Conservation (phyloP, 2,113 vertebrate genomes). For the Pogonocichla stellata region DNA sequence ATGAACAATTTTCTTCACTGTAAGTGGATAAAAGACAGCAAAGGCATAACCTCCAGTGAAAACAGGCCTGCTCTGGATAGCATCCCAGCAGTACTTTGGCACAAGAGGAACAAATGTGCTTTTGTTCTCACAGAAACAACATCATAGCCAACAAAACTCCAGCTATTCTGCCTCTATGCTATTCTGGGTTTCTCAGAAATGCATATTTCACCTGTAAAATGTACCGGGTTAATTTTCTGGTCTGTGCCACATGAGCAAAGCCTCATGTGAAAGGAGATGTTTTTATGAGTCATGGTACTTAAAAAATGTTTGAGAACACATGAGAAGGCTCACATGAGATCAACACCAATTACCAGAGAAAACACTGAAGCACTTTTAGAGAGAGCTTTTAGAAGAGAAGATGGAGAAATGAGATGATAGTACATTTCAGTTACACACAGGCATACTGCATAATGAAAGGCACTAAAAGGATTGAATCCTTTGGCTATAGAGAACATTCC, state of each 20-base stretch:
- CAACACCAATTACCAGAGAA: not conserved
- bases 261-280: not conserved
- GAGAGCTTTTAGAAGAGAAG: not conserved
- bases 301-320: not conserved
- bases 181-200: not conserved
- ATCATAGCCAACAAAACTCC: not conserved
- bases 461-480: not conserved
- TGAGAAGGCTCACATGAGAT: not conserved
- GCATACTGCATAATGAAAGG: not conserved
- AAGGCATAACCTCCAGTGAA: not conserved
- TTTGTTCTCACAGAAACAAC: not conserved
- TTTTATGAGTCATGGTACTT: not conserved
- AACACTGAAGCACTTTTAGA: not conserved
- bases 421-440: not conserved
- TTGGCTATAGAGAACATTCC: not conserved
- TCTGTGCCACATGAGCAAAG: not conserved
- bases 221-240: not conserved
- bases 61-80: not conserved
- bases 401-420: not conserved
- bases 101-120: not conserved
- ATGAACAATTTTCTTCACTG: not conserved
- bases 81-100: not conserved
- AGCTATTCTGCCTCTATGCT: not conserved
- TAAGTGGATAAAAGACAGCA: not conserved
- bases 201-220: not conserved